phyloP scores from a whole-genome alignment of 2,797 vertebrate species.

The Phoxinus dragarum region DNA sequence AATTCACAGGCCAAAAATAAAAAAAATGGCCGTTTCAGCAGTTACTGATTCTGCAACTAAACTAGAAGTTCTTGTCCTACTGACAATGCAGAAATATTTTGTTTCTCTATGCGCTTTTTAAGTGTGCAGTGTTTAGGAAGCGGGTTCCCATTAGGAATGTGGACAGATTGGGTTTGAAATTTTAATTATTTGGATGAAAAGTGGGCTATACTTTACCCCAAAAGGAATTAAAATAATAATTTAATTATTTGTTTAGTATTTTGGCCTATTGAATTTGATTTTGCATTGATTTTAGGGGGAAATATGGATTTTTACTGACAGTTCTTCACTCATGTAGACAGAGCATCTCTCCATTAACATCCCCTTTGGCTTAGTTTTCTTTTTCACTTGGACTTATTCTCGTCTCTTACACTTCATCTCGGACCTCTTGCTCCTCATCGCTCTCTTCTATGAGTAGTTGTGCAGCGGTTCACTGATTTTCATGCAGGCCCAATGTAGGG shows the following conservation, averaged over 20 bases:
- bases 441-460: slow-evolving; percentile 74
- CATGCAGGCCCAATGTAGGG: slow-evolving; percentile 88
- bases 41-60: background rate
- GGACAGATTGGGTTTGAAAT: background rate
- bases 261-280: background rate
- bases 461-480: slow-evolving; percentile 87
- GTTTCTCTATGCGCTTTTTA: background rate
- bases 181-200: background rate
- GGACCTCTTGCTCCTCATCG: background rate
- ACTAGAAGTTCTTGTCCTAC: background rate
- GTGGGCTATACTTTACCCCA: background rate
- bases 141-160: background rate
- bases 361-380: background rate
- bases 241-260: background rate
- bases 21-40: background rate
- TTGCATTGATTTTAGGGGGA: background rate
- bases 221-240: background rate
- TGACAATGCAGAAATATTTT: background rate
- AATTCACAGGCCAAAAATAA: background rate
- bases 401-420: background rate
- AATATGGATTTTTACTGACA: background rate
- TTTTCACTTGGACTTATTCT: background rate
- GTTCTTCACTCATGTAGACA: background rate
- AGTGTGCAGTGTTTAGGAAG: background rate
- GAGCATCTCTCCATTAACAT: background rate